Evolutionary conservation across 1,140 invertebrate species (phyloP), one percentile per base, ranked within the genome.

Genomic region (Drosophila elegans): DNA sequence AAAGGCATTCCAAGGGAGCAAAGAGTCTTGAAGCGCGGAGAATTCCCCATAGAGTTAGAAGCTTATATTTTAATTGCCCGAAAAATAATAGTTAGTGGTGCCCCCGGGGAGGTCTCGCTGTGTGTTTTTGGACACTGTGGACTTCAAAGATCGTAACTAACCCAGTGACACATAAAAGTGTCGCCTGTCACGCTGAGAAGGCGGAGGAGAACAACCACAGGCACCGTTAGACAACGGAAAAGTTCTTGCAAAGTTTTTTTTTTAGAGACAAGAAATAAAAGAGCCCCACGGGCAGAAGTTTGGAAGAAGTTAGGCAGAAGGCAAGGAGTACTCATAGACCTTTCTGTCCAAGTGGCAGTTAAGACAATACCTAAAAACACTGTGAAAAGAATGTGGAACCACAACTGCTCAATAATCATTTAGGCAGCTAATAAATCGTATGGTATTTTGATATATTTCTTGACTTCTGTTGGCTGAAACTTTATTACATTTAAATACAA

Each of bases 131-230:
- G 16, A 21, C 16, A 21, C 16, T 3, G 13, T 2, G 10, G 7
- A 34, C 39, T 11, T 9, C 44, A 48, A 25, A 41, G 69, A 60
- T 41, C 39, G 60, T 61, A 51, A 62, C 45, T 80, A 83, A 83
- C 86, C 89, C 57, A 90, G 80, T 90, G 89, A 90, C 89, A 90
- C 82, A 90, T 88, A 76, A 91, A 78, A 83, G 88, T 83, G 82
- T 90, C 86, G 86, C 86, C 80, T 86, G 78, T 91, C 82, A 77
- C 27, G 63, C 72, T 39, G 44, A 29, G 46, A 63, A 77, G 46
- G 46, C 67, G 46, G 51, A 38, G 45, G 36, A 57, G 34, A 13
- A 29, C 42, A 44, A 39, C 34, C 39, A 68, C 13, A 10, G 66
- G 12, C 56, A 74, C 69, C 68, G 82, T 85, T 86, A 88, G 63